These are phyloP conservation scores for Ylistrum balloti DNA, from an alignment of 1,140 invertebrate species.

Conservation along the genomic window DNA sequence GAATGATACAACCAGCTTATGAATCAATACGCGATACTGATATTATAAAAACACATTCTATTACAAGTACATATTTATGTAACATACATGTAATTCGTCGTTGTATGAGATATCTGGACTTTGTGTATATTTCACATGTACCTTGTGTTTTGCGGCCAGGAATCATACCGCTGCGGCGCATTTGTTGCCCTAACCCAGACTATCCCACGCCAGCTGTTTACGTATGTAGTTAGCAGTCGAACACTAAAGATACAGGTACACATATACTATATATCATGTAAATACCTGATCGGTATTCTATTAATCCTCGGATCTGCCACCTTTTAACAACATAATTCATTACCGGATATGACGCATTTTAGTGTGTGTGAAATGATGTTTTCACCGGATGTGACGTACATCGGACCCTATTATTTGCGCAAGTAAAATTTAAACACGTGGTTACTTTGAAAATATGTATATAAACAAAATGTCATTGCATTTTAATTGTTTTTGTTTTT, in stretches of 20 bases:
- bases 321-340: not conserved
- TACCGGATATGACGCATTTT: constrained; percentile 19
- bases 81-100: too few relatives aligned
- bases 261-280: not conserved
- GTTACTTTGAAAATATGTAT: too few relatives aligned
- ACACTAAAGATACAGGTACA: not conserved
- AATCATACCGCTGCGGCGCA: not conserved
- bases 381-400: not conserved
- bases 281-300: not conserved
- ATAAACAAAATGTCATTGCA: too few relatives aligned
- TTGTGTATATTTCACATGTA: too few relatives aligned
- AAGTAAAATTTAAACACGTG: too few relatives aligned
- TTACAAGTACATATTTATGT: too few relatives aligned
- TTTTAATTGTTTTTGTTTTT: too few relatives aligned
- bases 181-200: not conserved
- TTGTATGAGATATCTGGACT: not conserved
- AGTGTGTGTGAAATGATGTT: not conserved
- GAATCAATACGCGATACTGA: too few relatives aligned
- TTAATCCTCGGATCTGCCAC: not conserved
- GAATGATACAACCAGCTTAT: too few relatives aligned
- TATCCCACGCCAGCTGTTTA: constrained; percentile 25
- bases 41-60: too few relatives aligned
- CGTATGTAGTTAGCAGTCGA: not conserved
- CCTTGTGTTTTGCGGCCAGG: too few relatives aligned
- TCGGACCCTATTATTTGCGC: not conserved